Base-by-base conservation (phyloP, 1,140 invertebrate genomes). In the Diprion similis region DNA sequence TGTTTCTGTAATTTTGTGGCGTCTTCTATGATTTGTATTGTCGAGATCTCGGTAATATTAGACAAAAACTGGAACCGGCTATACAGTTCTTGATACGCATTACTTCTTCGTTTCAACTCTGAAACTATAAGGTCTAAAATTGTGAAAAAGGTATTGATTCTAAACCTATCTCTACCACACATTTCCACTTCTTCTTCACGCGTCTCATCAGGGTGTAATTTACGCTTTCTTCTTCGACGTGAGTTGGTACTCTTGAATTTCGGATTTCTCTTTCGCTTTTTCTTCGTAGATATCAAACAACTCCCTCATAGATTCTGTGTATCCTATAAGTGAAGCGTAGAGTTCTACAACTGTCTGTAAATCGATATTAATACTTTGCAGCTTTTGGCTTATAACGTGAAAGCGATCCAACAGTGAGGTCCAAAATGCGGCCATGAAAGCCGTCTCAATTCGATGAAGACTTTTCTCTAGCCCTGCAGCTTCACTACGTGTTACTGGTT, bases 181-280 rank as follows among this genome's bases (percentile, higher is more conserved):
- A 51, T 10, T 51, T 51, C 15, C 10, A 51, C 48, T 15, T 51
- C 48, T 51, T 15, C 48, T 15, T 51, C 48, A 51, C 48, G 48
- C 15, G 48, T 51, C 48, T 51, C 48, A 15, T 51, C 48, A 51
- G 48, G 15, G 10, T 51, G 48, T 51, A 51, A 51, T 51, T 51
- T 1, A 51, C 48, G 48, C 15, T 51, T 51, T 15, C 48, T 10
- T 51, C 15, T 51, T 51, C 15, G 10, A 10, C 1, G 48, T 51
- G 48, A 51, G 48, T 51, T 51, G 15, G 51, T 59, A 59, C 51
- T 59, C 9, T 59, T 59, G 51, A 59, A 59, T 59, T 59, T 59
- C 8, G 8, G 3, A 59, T 59, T 59, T 59, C n/a, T 59, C 0
- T 59, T 59, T 10, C 51, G 9, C 51, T 59, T 59, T 7, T 17